phyloP scores from a whole-genome alignment of 2,113 vertebrate species.

The Serilophus lunatus region DNA sequence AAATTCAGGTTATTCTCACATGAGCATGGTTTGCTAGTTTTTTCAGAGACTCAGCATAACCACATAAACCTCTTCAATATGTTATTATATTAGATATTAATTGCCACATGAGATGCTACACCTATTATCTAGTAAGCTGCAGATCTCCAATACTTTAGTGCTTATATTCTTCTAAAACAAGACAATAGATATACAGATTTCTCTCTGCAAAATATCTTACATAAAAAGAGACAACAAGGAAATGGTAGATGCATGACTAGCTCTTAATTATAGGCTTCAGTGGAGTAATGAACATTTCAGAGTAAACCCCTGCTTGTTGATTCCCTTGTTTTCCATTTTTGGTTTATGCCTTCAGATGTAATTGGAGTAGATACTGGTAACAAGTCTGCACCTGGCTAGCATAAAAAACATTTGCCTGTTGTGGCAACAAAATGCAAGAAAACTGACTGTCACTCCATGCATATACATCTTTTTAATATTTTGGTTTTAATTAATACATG shows the following conservation, averaged over 20 bases:
- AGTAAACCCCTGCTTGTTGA: not conserved
- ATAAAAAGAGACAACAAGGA: not conserved
- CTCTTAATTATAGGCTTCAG: slow-evolving; percentile 15
- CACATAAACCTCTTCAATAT: not conserved
- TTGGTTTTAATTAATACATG: not conserved
- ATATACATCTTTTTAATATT: not conserved
- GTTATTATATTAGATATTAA: not conserved
- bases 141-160: not conserved
- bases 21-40: not conserved
- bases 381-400: not conserved
- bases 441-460: not conserved
- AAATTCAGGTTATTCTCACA: not conserved
- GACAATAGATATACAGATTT: not conserved
- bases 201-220: not conserved
- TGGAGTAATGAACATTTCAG: not conserved
- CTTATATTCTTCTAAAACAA: not conserved
- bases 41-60: not conserved
- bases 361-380: not conserved
- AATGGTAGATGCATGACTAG: not conserved
- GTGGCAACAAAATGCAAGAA: not conserved
- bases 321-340: not conserved
- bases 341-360: not conserved
- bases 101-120: not conserved
- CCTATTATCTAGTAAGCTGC: not conserved
- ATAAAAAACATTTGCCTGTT: not conserved